Conservation (phyloP, 1,140 invertebrate genomes). For the Lerema accius region DNA sequence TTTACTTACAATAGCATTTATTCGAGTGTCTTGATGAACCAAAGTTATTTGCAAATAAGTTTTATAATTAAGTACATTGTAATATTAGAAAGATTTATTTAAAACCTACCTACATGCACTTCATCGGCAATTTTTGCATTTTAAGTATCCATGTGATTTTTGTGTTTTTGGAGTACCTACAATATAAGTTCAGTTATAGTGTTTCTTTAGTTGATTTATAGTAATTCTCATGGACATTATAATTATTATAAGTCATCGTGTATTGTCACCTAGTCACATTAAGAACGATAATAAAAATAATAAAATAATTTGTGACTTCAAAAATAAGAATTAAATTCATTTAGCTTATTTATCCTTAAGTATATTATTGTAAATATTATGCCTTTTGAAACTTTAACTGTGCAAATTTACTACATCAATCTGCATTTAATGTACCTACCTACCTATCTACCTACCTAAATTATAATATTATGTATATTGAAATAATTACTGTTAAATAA, state of each 20-base stretch:
- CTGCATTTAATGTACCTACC: too few species aligned
- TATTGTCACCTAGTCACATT: conserved; percentile 29
- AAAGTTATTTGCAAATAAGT: conserved; percentile 51
- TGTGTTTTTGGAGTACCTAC: conserved; percentile 1
- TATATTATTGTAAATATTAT: conserved; percentile 13
- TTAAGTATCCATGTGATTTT: conserved; percentile 8
- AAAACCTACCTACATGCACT: conserved; percentile 12
- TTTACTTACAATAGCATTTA: background rate
- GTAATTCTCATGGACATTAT: background rate
- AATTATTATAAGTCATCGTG: conserved; percentile 10
- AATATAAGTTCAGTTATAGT: background rate
- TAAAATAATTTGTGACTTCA: background rate
- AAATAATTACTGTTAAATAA: too few species aligned
- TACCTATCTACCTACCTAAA: too few species aligned
- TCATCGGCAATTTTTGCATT: background rate
- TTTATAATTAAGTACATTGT: conserved; percentile 31
- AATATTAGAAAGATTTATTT: conserved; percentile 26
- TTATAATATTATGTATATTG: too few species aligned
- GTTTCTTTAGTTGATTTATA: background rate
- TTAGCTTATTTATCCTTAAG: background rate
- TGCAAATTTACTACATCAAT: too few species aligned
- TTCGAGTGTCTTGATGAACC: conserved; percentile 40
- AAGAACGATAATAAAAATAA: conserved; percentile 4
- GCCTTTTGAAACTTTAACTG: background rate
- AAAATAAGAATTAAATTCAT: background rate